Conservation (phyloP, 2,888 invertebrate genomes). For the Caenorhabditis virilis region DNA sequence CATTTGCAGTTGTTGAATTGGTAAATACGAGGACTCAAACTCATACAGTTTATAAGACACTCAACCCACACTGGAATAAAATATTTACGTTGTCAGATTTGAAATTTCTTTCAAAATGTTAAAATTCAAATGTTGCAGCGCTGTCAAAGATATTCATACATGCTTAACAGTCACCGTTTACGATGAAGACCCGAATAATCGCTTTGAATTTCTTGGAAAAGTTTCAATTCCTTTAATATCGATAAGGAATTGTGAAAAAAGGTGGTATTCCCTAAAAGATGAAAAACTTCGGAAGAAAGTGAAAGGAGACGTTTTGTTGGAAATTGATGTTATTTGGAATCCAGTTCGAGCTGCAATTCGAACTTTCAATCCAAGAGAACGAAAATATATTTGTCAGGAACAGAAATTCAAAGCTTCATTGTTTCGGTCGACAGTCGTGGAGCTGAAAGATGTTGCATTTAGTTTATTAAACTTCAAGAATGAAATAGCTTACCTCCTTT, state of each 20-base stretch:
- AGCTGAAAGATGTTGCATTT: conserved; percentile 86
- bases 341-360: conserved; percentile 88
- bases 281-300: conserved; percentile 77
- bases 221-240: conserved; percentile 83
- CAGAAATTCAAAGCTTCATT: conserved; percentile 85
- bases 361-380: conserved; percentile 91
- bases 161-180: conserved; percentile 92
- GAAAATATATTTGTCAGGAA: conserved; percentile 91
- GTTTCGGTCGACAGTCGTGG: conserved; percentile 89
- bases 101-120: not conserved
- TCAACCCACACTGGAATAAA: conserved; percentile 96
- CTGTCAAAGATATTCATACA: conserved; percentile 85
- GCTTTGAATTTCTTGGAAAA: conserved; percentile 89
- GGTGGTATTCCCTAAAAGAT: conserved; percentile 95
- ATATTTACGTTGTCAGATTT: conserved; percentile 87
- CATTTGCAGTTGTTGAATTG: conserved; percentile 90
- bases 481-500: conserved; percentile 91
- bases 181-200: conserved; percentile 96
- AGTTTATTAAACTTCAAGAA: conserved; percentile 86
- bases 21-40: conserved; percentile 93
- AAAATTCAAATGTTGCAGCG: conserved; percentile 62
- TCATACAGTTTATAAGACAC: conserved; percentile 96
- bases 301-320: conserved; percentile 80
- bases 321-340: conserved; percentile 90
- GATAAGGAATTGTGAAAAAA: conserved; percentile 86